A percentile compares a stretch with the other conserved stretches of the same genome.
phyloP scores from a whole-genome alignment of 2,888 invertebrate genomes.

The Coremacera marginata region DNA sequence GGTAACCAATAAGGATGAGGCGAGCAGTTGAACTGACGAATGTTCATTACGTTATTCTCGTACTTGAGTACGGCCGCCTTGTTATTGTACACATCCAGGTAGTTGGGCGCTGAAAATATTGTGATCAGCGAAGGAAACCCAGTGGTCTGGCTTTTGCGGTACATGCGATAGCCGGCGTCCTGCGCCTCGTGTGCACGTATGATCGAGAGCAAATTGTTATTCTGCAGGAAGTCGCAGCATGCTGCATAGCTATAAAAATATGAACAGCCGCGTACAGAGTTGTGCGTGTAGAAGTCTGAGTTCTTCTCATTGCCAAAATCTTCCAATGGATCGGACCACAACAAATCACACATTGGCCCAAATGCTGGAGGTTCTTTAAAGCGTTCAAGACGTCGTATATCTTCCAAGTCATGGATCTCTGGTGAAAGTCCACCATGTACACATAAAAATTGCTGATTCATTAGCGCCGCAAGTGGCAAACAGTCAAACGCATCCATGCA shows the following conservation, averaged over 20 bases:
- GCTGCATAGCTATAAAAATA: constrained; percentile 99
- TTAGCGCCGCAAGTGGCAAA: constrained; percentile 97
- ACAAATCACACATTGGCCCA: constrained; percentile 99
- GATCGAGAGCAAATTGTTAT: constrained; percentile 99
- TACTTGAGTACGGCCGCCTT: constrained; percentile 99
- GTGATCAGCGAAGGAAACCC: constrained; percentile 99
- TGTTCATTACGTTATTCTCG: constrained; percentile 99
- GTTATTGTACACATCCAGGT: constrained; percentile 99
- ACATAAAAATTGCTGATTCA: constrained; percentile 99
- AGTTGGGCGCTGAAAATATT: constrained; percentile 99
- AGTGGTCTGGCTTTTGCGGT: constrained; percentile 99
- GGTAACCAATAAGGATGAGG: constrained; percentile 99
- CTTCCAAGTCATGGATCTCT: constrained; percentile 98
- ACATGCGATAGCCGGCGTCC: constrained; percentile 98
- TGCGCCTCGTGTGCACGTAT: constrained; percentile 99
- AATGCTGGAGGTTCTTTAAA: constrained; percentile 99
- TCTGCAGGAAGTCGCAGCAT: constrained; percentile 99
- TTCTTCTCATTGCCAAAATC: constrained; percentile 98
- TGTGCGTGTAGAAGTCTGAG: constrained; percentile 99
- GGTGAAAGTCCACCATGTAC: constrained; percentile 99
- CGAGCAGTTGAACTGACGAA: constrained; percentile 99
- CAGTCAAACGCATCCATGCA: constrained; percentile 99
- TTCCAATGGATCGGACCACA: constrained; percentile 99
- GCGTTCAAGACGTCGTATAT: constrained; percentile 97
- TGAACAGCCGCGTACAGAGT: constrained; percentile 99